These are phyloP conservation scores for Poeciliopsis presidionis DNA, from an alignment of 2,797 vertebrate species.

Conservation along the genomic window DNA sequence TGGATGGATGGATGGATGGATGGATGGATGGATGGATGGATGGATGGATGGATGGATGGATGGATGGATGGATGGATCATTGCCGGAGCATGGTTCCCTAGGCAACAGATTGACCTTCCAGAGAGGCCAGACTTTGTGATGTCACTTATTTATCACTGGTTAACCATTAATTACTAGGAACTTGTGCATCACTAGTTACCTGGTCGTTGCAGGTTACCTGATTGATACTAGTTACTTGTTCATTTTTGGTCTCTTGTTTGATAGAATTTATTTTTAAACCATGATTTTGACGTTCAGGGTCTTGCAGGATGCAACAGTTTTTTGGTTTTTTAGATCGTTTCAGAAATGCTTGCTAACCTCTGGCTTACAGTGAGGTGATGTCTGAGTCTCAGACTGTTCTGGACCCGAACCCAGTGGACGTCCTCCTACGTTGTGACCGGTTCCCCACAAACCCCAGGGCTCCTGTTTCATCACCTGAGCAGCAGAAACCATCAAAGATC, in stretches of 20 bases:
- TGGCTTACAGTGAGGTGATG: neutral
- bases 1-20: no score
- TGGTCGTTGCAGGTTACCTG: neutral
- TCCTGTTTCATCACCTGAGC: conserved; percentile 2
- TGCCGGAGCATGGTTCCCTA: no score
- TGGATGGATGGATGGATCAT: no score
- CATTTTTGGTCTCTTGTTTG: neutral
- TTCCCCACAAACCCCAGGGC: conserved; percentile 18
- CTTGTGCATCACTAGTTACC: neutral
- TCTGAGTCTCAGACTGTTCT: neutral
- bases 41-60: no score
- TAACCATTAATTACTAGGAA: no score
- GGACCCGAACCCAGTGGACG: neutral
- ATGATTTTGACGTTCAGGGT: neutral
- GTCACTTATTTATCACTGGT: neutral
- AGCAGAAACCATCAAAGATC: conserved; percentile 18
- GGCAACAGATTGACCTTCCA: neutral
- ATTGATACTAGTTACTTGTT: neutral
- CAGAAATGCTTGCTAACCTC: neutral
- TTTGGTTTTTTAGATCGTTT: neutral
- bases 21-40: no score
- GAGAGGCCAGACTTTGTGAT: neutral
- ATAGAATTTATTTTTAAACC: neutral
- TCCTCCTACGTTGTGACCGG: conserved; percentile 25
- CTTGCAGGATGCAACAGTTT: neutral